Evolutionary conservation across 2,888 invertebrate genomes (phyloP), one percentile per base, ranked within the genome.

Genomic region (Chymomyza procnemis): DNA sequence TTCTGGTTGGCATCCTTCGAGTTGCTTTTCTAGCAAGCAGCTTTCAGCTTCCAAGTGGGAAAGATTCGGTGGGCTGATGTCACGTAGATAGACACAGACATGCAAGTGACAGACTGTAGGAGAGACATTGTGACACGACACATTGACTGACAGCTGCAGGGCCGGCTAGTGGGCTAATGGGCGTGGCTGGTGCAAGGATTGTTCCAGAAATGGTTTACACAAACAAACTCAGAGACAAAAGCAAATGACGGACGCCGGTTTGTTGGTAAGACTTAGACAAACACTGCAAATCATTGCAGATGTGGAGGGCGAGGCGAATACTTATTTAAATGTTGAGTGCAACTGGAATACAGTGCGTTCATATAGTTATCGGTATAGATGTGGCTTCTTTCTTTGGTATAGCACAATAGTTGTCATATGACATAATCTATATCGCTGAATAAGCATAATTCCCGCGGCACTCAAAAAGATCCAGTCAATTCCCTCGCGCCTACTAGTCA

Each of bases 71-170:
- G 74, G 79, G 75, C 80, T 83, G 87, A 88, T 88, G 88, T 89
- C 88, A 87, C 89, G 85, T 88, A 88, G 85, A 87, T 78, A 79
- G 79, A 79, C 77, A 87, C 71, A 82, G 87, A 84, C 85, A 81
- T 89, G 89, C 84, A 82, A 87, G 80, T 90, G 90, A 90, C 89
- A 88, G 87, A 87, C 85, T 88, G 85, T 83, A 86, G 84, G 85
- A 89, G 82, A 87, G 85, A 87, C 88, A 88, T 78, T 84, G 83
- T 85, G 88, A 85, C 88, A 85, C 85, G 85, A 88, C 88, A 84
- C 81, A 88, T 83, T 89, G 88, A 88, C 88, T 89, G 88, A 89
- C 88, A 88, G 80, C 76, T 80, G 81, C 79, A 79, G 77, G 80
- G 88, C 73, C 76, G 48, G 46, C 50, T 6, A 26, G 16, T 30